A percentile compares a stretch with the other conserved stretches of the same genome.
Conservation (phyloP, 2,113 vertebrate species). For the Corvus cornix region DNA sequence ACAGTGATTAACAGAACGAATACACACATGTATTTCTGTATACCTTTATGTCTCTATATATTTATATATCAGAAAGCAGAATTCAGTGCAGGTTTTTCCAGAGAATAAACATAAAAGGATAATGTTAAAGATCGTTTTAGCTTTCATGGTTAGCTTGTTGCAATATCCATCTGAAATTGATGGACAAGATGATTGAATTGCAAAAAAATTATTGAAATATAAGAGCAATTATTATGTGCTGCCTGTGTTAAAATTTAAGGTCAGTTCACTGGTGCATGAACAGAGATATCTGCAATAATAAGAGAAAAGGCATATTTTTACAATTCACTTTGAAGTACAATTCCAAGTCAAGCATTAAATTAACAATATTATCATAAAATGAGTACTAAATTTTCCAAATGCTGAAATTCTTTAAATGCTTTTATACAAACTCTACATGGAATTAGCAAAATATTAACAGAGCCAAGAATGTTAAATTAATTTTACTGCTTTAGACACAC, state of each 20-base stretch:
- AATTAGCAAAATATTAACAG: background rate
- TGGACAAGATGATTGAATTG: slow-evolving; percentile 64
- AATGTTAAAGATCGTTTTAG: slow-evolving; percentile 17
- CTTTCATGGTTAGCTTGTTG: slow-evolving; percentile 33
- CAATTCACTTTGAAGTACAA: slow-evolving; percentile 79
- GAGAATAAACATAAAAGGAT: slow-evolving; percentile 44
- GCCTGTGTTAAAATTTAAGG: slow-evolving; percentile 62
- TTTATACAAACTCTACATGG: slow-evolving; percentile 21
- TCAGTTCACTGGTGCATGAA: slow-evolving; percentile 50
- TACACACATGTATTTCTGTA: background rate
- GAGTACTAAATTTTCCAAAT: slow-evolving; percentile 62
- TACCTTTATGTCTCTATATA: background rate
- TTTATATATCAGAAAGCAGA: background rate
- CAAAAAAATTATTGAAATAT: slow-evolving; percentile 37
- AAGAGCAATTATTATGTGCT: slow-evolving; percentile 56
- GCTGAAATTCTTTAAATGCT: slow-evolving; percentile 52
- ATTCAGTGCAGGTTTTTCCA: background rate
- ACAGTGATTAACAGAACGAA: background rate
- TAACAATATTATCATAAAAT: slow-evolving; percentile 78
- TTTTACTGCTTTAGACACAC: background rate
- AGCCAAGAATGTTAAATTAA: background rate
- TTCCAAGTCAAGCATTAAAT: slow-evolving; percentile 83
- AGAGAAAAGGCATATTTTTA: slow-evolving; percentile 62
- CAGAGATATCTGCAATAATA: slow-evolving; percentile 36
- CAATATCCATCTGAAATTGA: slow-evolving; percentile 56